Conservation (phyloP, 2,888 invertebrate genomes). For the Hololepta plana region DNA sequence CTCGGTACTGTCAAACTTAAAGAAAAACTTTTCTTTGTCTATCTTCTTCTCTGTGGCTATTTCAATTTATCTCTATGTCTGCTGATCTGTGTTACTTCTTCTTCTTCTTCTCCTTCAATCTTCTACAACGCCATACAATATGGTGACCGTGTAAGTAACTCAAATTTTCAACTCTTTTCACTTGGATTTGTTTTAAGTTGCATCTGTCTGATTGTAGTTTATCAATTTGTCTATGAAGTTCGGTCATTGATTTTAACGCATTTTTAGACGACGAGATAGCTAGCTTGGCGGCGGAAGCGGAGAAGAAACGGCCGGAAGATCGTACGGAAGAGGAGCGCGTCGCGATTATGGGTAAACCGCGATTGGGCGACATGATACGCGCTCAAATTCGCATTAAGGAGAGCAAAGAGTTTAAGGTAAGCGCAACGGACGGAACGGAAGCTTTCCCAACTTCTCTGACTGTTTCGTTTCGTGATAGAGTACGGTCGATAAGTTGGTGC, state of each 20-base stretch:
- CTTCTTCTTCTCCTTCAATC: slow-evolving; percentile 2
- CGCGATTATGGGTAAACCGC: slow-evolving; percentile 79
- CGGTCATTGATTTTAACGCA: not conserved
- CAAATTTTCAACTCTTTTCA: too few relatives aligned
- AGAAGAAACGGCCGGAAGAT: slow-evolving; percentile 45
- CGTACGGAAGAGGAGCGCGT: slow-evolving; percentile 68
- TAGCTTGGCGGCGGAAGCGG: slow-evolving; percentile 42
- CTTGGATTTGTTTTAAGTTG: too few relatives aligned
- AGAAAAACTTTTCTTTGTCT: too few relatives aligned
- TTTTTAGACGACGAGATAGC: slow-evolving; percentile 40
- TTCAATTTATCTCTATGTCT: slow-evolving; percentile 5
- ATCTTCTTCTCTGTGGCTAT: too few relatives aligned
- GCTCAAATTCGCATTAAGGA: slow-evolving; percentile 87
- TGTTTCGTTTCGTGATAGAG: slow-evolving; percentile 41
- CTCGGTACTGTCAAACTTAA: too few relatives aligned
- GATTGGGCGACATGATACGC: slow-evolving; percentile 71
- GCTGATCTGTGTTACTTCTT: not conserved
- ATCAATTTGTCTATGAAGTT: not conserved
- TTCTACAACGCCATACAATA: too few relatives aligned
- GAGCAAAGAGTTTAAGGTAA: slow-evolving; percentile 96
- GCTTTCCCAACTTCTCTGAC: not conserved
- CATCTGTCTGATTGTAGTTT: slow-evolving; percentile 1
- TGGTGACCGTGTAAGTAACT: too few relatives aligned
- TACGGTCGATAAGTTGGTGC: slow-evolving; percentile 94
- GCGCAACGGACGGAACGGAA: slow-evolving; percentile 10